Evolutionary conservation across 1,140 invertebrate species (phyloP).

Genomic region (Prorops nasuta): DNA sequence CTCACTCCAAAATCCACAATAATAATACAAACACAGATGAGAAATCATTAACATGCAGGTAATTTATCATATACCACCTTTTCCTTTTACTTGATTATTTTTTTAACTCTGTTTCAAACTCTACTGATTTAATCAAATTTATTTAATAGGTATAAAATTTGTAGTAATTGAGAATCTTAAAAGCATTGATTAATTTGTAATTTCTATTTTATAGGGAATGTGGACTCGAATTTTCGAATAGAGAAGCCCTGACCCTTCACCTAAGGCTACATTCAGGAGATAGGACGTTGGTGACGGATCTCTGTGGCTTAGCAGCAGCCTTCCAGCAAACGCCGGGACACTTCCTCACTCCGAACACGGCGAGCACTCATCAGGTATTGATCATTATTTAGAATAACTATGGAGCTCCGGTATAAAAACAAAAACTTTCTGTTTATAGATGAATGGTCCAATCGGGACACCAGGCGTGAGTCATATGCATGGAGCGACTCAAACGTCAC

Average conservation of each 20-base stretch:
- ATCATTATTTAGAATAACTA: no score
- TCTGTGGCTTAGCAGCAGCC: conserved; percentile 77
- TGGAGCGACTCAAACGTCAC: conserved; percentile 52
- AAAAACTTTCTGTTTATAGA: conserved; percentile 39
- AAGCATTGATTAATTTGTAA: conserved; percentile 5
- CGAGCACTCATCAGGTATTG: conserved; percentile 56
- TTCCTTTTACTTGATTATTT: background rate
- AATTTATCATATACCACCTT: conserved; percentile 6
- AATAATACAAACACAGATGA: conserved; percentile 47
- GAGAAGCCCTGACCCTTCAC: conserved; percentile 76
- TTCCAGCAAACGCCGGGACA: conserved; percentile 66
- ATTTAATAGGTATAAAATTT: no score
- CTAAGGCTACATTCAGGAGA: conserved; percentile 79
- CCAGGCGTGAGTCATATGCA: conserved; percentile 52
- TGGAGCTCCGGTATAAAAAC: conserved; percentile 8
- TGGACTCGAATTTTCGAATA: conserved; percentile 65
- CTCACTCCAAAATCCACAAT: conserved; percentile 68
- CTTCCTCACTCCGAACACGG: conserved; percentile 59
- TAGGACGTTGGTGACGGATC: conserved; percentile 79
- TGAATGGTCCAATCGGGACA: conserved; percentile 50
- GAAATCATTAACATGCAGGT: conserved; percentile 54
- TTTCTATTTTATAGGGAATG: conserved; percentile 58
- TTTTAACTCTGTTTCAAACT: no score
- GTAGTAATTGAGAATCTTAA: background rate
- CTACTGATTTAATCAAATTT: no score